phyloP scores from a whole-genome alignment of 2,797 vertebrate species.

The Enteromius treurensis region DNA sequence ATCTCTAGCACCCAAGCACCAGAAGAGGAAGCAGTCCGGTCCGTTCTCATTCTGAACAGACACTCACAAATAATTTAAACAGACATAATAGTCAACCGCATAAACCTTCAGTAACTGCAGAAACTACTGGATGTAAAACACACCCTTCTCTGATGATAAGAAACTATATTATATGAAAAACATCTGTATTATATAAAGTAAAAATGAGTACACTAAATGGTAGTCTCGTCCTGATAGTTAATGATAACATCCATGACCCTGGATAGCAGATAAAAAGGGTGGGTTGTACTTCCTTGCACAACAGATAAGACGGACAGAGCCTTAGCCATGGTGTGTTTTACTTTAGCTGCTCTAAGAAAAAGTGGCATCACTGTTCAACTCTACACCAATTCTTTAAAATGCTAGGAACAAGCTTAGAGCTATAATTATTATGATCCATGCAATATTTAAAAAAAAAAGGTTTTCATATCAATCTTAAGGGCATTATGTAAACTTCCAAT shows the following conservation, averaged over 20 bases:
- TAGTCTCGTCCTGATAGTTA: constrained; percentile 11
- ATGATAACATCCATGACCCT: constrained; percentile 36
- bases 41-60: neutral
- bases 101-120: neutral
- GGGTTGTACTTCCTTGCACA: neutral
- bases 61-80: neutral
- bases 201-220: neutral
- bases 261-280: constrained; percentile 29
- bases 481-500: neutral
- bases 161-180: neutral
- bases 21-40: constrained; percentile 27
- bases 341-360: neutral
- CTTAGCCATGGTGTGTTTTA: neutral
- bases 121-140: neutral
- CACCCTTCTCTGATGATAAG: neutral
- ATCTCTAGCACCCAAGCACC: constrained; percentile 35
- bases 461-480: neutral
- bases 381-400: neutral
- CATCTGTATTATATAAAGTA: neutral
- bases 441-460: neutral
- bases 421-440: neutral
- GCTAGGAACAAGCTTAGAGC: neutral
- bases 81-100: neutral
- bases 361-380: neutral
- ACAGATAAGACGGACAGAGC: constrained; percentile 11